Percentiles rank a stretch among this genome's conserved stretches.
Evolutionary conservation across 1,140 invertebrate genomes (phyloP).

Genomic region (Nymphalis io): DNA sequence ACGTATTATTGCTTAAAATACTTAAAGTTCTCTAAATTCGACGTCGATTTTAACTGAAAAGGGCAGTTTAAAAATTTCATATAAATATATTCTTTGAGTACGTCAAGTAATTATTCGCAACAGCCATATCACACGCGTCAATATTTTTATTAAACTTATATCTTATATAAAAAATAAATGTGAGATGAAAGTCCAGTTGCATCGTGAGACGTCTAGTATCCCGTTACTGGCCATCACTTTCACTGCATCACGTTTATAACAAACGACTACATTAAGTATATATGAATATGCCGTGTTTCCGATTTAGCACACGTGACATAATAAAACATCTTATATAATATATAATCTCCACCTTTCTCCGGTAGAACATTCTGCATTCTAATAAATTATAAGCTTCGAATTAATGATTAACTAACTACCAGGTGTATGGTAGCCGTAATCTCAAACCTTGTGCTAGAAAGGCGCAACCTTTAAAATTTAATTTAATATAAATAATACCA

Average conservation of each 20-base stretch:
- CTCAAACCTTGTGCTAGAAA: not conserved
- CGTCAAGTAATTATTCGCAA: too few species aligned
- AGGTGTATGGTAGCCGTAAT: not conserved
- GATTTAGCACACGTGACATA: conserved; percentile 2
- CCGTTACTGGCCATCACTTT: conserved; percentile 32
- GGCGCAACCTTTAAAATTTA: not conserved
- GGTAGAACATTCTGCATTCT: not conserved
- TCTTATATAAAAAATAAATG: not conserved
- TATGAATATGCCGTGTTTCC: not conserved
- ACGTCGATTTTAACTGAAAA: too few species aligned
- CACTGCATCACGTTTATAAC: conserved; percentile 33
- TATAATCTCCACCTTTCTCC: conserved; percentile 26
- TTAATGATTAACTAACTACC: not conserved
- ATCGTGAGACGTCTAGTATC: conserved; percentile 18
- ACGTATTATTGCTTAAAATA: too few species aligned
- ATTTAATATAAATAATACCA: not conserved
- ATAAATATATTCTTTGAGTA: too few species aligned
- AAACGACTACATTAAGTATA: conserved; percentile 17
- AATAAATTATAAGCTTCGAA: conserved; percentile 9
- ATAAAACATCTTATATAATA: conserved; percentile 8
- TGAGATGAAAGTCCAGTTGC: conserved; percentile 4
- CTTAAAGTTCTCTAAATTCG: too few species aligned
- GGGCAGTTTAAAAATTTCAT: too few species aligned
- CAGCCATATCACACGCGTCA: too few species aligned
- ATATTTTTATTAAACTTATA: too few species aligned